Conservation (phyloP, 1,140 invertebrate genomes). For the Heliconius hewitsoni region DNA sequence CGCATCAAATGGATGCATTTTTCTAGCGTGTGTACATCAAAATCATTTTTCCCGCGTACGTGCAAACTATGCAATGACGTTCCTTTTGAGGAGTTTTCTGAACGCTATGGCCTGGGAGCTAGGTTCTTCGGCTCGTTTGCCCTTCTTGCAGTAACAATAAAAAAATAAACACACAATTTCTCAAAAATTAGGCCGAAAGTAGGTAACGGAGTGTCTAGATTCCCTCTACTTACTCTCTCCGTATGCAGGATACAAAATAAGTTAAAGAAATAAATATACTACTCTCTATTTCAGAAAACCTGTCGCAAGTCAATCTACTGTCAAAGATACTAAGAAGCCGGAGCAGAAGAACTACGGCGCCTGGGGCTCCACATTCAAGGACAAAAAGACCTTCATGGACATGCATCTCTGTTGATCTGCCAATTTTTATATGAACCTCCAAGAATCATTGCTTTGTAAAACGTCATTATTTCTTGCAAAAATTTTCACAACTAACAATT, state of each 20-base stretch:
- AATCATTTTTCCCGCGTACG: too few relatives aligned
- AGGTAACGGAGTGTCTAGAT: neutral
- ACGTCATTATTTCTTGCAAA: slow-evolving; percentile 35
- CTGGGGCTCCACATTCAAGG: slow-evolving; percentile 88
- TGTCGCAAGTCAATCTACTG: slow-evolving; percentile 37
- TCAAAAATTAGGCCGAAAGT: too few relatives aligned
- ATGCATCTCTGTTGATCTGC: slow-evolving; percentile 85
- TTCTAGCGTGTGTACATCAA: too few relatives aligned
- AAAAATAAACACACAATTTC: too few relatives aligned
- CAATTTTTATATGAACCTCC: slow-evolving; percentile 26
- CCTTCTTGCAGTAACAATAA: too few relatives aligned
- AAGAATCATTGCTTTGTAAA: slow-evolving; percentile 47
- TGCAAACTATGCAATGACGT: too few relatives aligned
- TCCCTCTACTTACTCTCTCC: neutral
- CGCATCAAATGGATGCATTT: too few relatives aligned
- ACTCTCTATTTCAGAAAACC: slow-evolving; percentile 62
- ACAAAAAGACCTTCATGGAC: slow-evolving; percentile 85
- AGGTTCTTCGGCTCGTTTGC: too few relatives aligned
- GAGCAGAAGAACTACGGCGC: slow-evolving; percentile 83
- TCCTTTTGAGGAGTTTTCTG: too few relatives aligned
- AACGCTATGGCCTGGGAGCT: too few relatives aligned
- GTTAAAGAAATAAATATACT: neutral
- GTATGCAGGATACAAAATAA: neutral
- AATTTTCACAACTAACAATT: neutral
- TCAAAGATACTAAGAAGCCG: slow-evolving; percentile 58